Conservation (phyloP, 2,797 vertebrate species). For the Ceryle rudis region DNA sequence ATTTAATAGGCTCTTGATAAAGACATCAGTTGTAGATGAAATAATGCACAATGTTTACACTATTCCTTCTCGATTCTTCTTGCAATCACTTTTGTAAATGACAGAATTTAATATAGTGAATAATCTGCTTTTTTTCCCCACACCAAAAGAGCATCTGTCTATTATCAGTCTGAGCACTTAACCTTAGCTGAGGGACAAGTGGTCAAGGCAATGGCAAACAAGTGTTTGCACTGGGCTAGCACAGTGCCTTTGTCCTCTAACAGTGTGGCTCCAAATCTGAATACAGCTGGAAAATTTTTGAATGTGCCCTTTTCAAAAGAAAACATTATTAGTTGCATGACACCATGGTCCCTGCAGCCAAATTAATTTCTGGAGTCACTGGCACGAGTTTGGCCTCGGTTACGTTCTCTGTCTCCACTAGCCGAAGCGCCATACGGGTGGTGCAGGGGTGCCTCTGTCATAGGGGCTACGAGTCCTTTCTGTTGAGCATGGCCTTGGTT, state of each 20-base stretch:
- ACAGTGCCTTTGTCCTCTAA: not conserved
- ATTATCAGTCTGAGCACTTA: not conserved
- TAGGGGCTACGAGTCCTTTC: not conserved
- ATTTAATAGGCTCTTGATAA: not conserved
- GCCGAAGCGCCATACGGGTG: not conserved
- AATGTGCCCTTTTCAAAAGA: not conserved
- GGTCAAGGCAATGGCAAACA: not conserved
- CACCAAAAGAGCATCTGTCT: not conserved
- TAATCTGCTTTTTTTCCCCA: not conserved
- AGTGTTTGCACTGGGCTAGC: not conserved
- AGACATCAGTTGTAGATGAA: not conserved
- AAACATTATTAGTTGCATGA: not conserved
- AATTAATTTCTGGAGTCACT: not conserved
- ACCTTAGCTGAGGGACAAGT: not conserved
- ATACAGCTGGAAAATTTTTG: not conserved
- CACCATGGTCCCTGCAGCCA: not conserved
- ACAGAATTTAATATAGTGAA: not conserved
- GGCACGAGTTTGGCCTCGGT: not conserved
- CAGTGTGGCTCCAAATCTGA: not conserved
- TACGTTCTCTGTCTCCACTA: not conserved
- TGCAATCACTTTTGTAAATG: not conserved
- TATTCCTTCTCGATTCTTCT: not conserved
- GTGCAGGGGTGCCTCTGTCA: fast-evolving
- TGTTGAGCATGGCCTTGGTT: not conserved
- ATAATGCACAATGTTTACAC: not conserved